phyloP scores from a whole-genome alignment of 2,888 invertebrate species.

The Branchellion lobata region DNA sequence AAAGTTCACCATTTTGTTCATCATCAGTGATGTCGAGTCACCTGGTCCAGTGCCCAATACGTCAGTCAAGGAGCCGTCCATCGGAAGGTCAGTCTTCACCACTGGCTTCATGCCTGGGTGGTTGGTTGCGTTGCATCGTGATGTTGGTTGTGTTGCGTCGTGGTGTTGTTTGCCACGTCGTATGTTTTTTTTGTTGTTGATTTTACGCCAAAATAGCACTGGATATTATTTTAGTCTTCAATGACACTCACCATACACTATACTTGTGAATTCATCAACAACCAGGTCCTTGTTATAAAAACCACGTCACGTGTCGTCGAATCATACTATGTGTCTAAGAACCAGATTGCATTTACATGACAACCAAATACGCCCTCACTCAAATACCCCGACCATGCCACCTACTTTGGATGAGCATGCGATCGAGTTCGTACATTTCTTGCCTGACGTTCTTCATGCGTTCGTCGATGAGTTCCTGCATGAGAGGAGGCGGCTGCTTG shows the following conservation, averaged over 20 bases:
- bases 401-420: conserved; percentile 8
- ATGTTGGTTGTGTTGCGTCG: neutral
- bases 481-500: conserved; percentile 28
- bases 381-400: too few relatives aligned
- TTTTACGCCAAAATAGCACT: neutral
- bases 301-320: too few relatives aligned
- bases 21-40: conserved; percentile 6
- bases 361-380: too few relatives aligned
- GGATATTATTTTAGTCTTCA: too few relatives aligned
- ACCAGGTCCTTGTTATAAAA: too few relatives aligned
- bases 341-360: too few relatives aligned
- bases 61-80: conserved; percentile 32
- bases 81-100: conserved; percentile 11
- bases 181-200: neutral
- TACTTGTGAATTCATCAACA: too few relatives aligned
- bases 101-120: conserved; percentile 28
- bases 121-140: too few relatives aligned
- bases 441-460: conserved; percentile 13
- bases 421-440: conserved; percentile 38
- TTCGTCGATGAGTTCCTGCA: conserved; percentile 27
- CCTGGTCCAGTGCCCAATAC: conserved; percentile 11
- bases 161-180: neutral
- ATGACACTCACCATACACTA: too few relatives aligned
- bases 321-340: too few relatives aligned
- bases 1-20: conserved; percentile 1